Base-by-base conservation (phyloP, 2,797 vertebrate genomes). In the Synanceia verrucosa region DNA sequence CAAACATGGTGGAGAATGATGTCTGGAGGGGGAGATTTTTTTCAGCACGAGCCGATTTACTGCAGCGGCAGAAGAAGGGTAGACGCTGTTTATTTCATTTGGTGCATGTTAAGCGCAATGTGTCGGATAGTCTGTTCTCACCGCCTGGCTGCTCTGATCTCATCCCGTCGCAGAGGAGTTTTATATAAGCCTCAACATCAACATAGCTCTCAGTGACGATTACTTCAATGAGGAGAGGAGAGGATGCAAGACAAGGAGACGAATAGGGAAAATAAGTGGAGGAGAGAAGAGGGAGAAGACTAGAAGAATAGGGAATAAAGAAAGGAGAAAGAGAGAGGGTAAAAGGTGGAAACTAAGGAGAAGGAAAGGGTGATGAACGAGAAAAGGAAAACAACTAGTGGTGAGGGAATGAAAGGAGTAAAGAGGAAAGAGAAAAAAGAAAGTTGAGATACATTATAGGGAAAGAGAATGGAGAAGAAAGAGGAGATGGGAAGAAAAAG, bases 101-200 rank as follows among this genome's bases (percentile, higher is more conserved):
- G 67, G 56, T 55, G 82, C 79, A 70, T 70, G 80, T 82, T 83
- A 79, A 82, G 75, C 77, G 23, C 75, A 81, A 84, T 69, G 79
- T 81, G 76, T 78, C 9, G 53, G 70, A 73, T 76, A 70, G 83
- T 72, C 78, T 83, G 85, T 76, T 81, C 73, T 78, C 73, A 59
- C 70, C 69, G 81, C 83, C 81, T 82, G 82, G 83, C 79, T 76
- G 83, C 76, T 82, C 85, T 87, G 85, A 83, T 83, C 85, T 78
- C 78, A 71, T 79, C 68, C 74, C 37, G 75, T 81, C 70, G 31
- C 77, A 59, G 68, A 79, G 59, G 78, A 85, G 74, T 46, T 82
- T 80, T 65, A 82, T 78, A 73, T 74, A 84, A 84, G 63, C 76
- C 81, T 67, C 62, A 70, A 82, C 75, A 77, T 84, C 79, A 82